These are phyloP conservation scores for Peromyscus californicus DNA, from an alignment of 2,113 vertebrate genomes.

Conservation along the genomic window DNA sequence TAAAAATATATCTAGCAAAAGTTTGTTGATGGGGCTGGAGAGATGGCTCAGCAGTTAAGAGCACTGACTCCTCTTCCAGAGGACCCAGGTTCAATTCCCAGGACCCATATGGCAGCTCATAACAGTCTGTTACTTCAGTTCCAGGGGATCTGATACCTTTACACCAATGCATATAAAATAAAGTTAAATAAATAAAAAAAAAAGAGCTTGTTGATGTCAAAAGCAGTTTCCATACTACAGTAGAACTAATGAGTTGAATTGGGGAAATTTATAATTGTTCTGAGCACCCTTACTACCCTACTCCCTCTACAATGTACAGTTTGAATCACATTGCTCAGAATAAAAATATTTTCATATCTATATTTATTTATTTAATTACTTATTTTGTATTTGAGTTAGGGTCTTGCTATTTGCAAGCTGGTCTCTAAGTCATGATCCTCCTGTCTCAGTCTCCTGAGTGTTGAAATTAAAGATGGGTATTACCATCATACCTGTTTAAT, in stretches of 20 bases:
- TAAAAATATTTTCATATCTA: neutral
- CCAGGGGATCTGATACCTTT: too few relatives aligned
- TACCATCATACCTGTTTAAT: neutral
- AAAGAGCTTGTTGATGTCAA: neutral
- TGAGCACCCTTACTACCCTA: neutral
- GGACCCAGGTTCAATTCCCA: too few relatives aligned
- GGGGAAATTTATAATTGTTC: constrained; percentile 36
- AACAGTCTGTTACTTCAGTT: too few relatives aligned
- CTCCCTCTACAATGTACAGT: neutral
- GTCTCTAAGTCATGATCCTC: neutral
- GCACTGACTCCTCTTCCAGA: too few relatives aligned
- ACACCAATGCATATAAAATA: too few relatives aligned
- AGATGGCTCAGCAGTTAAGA: too few relatives aligned
- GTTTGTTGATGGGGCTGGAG: neutral
- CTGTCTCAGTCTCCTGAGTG: neutral
- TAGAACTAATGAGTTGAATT: constrained; percentile 1
- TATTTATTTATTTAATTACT: constrained; percentile 16
- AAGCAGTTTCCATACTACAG: neutral
- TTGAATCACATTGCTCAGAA: constrained; percentile 27
- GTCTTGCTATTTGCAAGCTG: neutral
- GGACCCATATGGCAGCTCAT: too few relatives aligned
- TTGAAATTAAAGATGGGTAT: neutral
- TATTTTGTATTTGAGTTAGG: neutral
- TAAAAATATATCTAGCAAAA: neutral
- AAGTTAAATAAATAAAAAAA: too few relatives aligned